Conservation (phyloP, 2,888 invertebrate genomes). For the Resseliella maxima region DNA sequence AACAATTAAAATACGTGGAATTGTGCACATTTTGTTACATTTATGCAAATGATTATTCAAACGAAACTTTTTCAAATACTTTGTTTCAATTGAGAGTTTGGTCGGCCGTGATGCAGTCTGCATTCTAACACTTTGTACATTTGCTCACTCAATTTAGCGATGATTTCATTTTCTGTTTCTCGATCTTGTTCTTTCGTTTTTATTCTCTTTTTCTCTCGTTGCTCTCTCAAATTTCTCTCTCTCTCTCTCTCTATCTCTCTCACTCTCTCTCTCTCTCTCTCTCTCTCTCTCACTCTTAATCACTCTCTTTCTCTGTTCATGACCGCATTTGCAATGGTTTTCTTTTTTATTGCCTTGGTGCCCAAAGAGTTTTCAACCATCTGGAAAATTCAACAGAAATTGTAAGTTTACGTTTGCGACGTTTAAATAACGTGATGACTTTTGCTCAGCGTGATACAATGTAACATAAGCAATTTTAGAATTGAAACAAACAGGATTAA, state of each 20-base stretch:
- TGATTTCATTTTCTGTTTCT: too few species aligned
- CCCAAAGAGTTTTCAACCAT: not conserved
- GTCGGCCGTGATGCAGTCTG: not conserved
- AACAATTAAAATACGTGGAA: conserved; percentile 51
- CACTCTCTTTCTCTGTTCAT: not conserved
- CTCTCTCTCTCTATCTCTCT: too few species aligned
- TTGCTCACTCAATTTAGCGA: too few species aligned
- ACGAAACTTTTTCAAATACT: not conserved
- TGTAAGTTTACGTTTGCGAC: not conserved
- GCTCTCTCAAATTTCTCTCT: too few species aligned
- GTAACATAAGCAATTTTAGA: not conserved
- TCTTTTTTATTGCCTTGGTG: not conserved
- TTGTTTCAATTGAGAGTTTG: not conserved
- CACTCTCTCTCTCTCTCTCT: not conserved
- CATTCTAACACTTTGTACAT: conserved; percentile 11
- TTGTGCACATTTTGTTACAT: conserved; percentile 39
- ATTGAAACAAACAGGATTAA: conserved; percentile 13
- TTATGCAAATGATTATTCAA: conserved; percentile 37
- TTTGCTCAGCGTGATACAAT: conserved; percentile 34
- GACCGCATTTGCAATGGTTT: conserved; percentile 22
- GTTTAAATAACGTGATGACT: conserved; percentile 7
- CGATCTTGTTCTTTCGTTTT: not conserved
- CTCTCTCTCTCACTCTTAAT: not conserved
- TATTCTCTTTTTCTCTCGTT: not conserved
- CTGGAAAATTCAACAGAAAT: conserved; percentile 48